Conservation (phyloP, 2,113 vertebrate genomes). For the Dinomys branickii region DNA sequence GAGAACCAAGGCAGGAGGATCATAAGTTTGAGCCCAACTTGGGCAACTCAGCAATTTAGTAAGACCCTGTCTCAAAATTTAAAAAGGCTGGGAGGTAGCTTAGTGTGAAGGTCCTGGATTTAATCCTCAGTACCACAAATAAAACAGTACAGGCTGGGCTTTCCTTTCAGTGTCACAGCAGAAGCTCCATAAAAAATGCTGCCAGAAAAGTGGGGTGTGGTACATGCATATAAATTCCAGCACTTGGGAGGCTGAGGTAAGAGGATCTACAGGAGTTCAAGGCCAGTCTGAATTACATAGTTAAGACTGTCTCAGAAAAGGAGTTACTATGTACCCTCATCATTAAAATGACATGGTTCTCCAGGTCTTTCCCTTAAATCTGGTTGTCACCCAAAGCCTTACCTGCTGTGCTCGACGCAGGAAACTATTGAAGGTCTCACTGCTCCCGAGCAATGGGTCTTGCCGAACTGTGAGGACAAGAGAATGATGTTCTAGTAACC, state of each 20-base stretch:
- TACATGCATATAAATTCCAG: background rate
- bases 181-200: background rate
- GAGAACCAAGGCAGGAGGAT: background rate
- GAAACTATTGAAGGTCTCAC: constrained; percentile 98
- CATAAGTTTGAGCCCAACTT: background rate
- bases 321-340: background rate
- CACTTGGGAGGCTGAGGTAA: background rate
- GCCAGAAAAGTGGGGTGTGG: background rate
- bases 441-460: constrained; percentile 94
- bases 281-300: background rate
- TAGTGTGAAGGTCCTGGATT: background rate
- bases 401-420: constrained; percentile 98
- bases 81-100: background rate
- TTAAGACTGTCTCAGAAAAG: background rate
- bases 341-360: constrained; percentile 5
- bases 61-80: background rate
- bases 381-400: background rate
- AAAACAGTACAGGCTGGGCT: background rate
- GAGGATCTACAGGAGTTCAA: background rate
- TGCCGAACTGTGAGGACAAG: constrained; percentile 91
- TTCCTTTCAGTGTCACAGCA: background rate
- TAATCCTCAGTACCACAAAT: background rate
- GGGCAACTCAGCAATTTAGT: background rate
- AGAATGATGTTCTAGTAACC: constrained; percentile 6
- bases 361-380: constrained; percentile 19